Percentiles rank a stretch among this genome's conserved stretches.
These are phyloP conservation scores for Macaria notata DNA, from an alignment of 2,888 invertebrate species.

Conservation along the genomic window DNA sequence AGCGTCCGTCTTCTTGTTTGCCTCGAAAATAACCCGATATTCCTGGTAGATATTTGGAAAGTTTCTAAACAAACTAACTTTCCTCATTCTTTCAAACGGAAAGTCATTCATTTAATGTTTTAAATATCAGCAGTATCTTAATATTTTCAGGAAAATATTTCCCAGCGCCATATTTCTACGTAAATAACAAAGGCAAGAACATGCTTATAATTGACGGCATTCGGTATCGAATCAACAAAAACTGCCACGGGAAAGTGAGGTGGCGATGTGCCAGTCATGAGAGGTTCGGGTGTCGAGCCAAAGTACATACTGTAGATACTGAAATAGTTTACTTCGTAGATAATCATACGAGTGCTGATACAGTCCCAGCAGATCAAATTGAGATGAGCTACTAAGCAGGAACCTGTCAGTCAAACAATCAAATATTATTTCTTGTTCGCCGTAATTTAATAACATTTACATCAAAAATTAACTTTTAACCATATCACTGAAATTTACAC, in stretches of 20 bases:
- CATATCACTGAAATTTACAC: too few relatives aligned
- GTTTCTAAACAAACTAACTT: too few relatives aligned
- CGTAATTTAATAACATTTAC: too few relatives aligned
- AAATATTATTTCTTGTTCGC: too few relatives aligned
- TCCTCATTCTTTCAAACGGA: too few relatives aligned
- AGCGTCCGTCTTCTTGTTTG: too few relatives aligned
- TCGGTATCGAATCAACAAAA: constrained; percentile 46
- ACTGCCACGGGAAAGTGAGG: constrained; percentile 39
- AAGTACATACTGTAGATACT: constrained; percentile 48
- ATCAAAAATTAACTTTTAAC: too few relatives aligned
- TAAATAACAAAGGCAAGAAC: constrained; percentile 39
- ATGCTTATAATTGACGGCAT: constrained; percentile 41
- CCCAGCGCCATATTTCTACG: constrained; percentile 31
- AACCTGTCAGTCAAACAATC: too few relatives aligned
- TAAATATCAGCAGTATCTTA: neutral
- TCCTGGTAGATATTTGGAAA: too few relatives aligned
- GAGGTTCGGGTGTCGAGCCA: constrained; percentile 44
- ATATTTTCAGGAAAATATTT: constrained; percentile 7
- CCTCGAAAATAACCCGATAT: too few relatives aligned
- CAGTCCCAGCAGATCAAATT: too few relatives aligned
- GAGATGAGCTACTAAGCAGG: too few relatives aligned
- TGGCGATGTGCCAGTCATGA: constrained; percentile 56
- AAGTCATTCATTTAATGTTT: neutral
- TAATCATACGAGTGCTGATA: constrained; percentile 35
- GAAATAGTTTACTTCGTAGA: constrained; percentile 43